A percentile compares a stretch with the other conserved stretches of the same genome.
Conservation (phyloP, 2,888 invertebrate genomes). For the Dasypolia templi region DNA sequence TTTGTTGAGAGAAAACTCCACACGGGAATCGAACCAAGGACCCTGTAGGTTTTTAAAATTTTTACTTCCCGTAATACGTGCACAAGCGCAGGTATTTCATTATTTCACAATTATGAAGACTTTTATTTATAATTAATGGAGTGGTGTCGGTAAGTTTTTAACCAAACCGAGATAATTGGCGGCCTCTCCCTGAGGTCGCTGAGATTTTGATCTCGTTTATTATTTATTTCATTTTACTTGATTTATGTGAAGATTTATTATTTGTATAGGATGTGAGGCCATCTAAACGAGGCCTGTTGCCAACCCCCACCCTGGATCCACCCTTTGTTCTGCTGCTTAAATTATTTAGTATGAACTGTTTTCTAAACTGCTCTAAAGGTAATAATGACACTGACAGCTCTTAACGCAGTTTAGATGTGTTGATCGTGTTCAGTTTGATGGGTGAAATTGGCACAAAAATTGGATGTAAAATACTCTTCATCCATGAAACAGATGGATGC, state of each 20-base stretch:
- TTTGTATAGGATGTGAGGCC: not conserved
- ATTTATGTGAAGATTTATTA: slow-evolving; percentile 15
- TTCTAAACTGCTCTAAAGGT: not conserved
- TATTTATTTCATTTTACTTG: slow-evolving; percentile 33
- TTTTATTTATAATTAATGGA: slow-evolving; percentile 9
- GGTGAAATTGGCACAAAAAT: too few species aligned
- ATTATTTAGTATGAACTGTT: not conserved
- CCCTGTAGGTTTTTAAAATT: not conserved
- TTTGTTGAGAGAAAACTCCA: not conserved
- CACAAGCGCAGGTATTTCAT: not conserved
- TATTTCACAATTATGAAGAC: slow-evolving; percentile 19
- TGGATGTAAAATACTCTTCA: too few species aligned
- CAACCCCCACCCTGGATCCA: too few species aligned
- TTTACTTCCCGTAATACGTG: slow-evolving; percentile 10
- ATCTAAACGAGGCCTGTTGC: not conserved
- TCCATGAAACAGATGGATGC: too few species aligned
- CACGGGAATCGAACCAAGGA: not conserved
- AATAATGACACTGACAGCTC: too few species aligned
- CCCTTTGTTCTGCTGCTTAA: not conserved
- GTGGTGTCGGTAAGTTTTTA: slow-evolving; percentile 17
- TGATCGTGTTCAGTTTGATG: too few species aligned
- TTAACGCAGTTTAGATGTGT: too few species aligned
- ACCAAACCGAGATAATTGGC: slow-evolving; percentile 54
- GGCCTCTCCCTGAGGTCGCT: slow-evolving; percentile 55
- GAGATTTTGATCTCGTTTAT: slow-evolving; percentile 30